Evolutionary conservation across 2,113 vertebrate genomes (phyloP), one percentile per base, ranked within the genome.

Genomic region (Cryptomyrus ogoouensis): DNA sequence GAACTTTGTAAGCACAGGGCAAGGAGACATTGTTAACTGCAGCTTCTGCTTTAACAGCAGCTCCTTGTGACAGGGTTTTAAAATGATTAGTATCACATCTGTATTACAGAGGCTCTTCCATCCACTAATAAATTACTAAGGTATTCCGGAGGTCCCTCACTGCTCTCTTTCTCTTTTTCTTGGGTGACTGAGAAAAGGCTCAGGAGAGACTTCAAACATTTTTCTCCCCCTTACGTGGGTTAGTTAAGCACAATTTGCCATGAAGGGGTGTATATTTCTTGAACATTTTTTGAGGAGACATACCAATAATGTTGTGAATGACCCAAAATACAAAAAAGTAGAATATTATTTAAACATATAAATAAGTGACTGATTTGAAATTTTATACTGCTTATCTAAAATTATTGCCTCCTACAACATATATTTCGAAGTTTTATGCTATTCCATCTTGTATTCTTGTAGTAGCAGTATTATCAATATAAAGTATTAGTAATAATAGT

Each of bases 41-140:
- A 85, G 88, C 90, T 92, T 94, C 24, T 94, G 94, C 92, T 94
- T 90, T 35, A 27, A 24, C 92, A 90, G 89, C 88, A 90, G 85
- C 84, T 92, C 85, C 91, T 92, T 92, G 83, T 92, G 90, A 93
- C 90, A 93, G 91, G 93, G 91, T 92, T 94, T 94, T 94, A 95
- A 91, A 95, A 93, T 92, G 94, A 94, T 92, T 93, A 94, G 95
- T 94, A 94, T 93, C 95, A 93, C 95, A 95, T 95, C 94, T 95
- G 92, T 95, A 94, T 93, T 94, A 95, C 93, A 93, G 93, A 92
- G 89, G 90, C 94, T 93, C 93, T 93, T 93, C 93, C 94, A 90
- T 93, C 92, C 93, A 95, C 94, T 96, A 96, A 95, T 96, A 94
- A 94, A 94, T 93, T 94, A 95, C 93, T 93, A 94, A 95, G 93